Evolutionary conservation across 2,888 invertebrate species (phyloP).

Genomic region (Lochmaea capreae): DNA sequence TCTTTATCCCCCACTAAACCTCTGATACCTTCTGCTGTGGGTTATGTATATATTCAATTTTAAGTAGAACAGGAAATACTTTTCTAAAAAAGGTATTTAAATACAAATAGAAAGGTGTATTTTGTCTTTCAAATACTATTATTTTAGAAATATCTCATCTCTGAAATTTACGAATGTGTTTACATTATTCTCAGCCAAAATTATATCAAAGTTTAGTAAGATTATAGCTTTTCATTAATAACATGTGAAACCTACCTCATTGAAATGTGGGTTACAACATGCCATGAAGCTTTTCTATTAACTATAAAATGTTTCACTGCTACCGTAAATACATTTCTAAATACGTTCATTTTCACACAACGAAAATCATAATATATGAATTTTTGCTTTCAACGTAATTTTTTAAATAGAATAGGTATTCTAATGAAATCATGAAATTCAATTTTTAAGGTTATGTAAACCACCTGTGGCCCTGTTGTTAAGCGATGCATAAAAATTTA

Average conservation of each 20-base stretch:
- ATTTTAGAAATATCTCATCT: too few relatives aligned
- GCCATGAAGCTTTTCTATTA: constrained; percentile 2
- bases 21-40: constrained; percentile 1
- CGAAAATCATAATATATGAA: constrained; percentile 13
- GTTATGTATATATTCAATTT: neutral
- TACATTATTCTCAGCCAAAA: too few relatives aligned
- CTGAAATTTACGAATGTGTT: too few relatives aligned
- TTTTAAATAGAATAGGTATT: neutral
- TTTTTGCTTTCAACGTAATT: neutral
- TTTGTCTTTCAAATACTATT: too few relatives aligned
- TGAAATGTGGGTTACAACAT: neutral
- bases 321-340: constrained; percentile 10
- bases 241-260: constrained; percentile 13
- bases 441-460: constrained; percentile 22
- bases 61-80: too few relatives aligned
- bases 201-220: neutral
- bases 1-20: neutral
- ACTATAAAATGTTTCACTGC: neutral
- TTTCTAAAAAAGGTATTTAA: too few relatives aligned
- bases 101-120: too few relatives aligned
- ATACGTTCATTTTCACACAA: constrained; percentile 21
- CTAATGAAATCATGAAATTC: neutral
- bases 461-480: constrained; percentile 5
- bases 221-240: neutral
- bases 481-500: neutral